phyloP scores from a whole-genome alignment of 1,140 invertebrate species.

The Drosophila tani region DNA sequence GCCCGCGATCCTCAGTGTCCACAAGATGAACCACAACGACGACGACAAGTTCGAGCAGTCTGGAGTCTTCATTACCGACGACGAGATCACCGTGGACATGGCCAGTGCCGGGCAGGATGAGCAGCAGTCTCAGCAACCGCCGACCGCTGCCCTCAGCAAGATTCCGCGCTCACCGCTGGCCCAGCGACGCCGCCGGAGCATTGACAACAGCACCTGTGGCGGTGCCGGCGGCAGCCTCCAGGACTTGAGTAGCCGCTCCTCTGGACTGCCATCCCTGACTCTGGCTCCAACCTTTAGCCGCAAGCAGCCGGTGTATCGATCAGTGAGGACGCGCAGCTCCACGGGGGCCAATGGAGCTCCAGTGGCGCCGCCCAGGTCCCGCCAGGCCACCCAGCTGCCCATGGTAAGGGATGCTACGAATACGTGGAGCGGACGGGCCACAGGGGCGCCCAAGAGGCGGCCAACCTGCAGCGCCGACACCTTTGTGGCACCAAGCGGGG shows the following conservation, averaged over 20 bases:
- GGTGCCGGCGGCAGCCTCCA: slow-evolving; percentile 70
- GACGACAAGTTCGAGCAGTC: slow-evolving; percentile 75
- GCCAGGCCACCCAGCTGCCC: slow-evolving; percentile 82
- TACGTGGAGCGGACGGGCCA: slow-evolving; percentile 89
- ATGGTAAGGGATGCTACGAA: slow-evolving; percentile 86
- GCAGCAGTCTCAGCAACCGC: slow-evolving; percentile 86
- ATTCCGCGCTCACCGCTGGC: slow-evolving; percentile 76
- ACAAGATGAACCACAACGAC: slow-evolving; percentile 13
- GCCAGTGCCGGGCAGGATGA: slow-evolving; percentile 88
- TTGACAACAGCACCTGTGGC: slow-evolving; percentile 71
- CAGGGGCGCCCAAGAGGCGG: slow-evolving; percentile 84
- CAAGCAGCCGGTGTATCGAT: slow-evolving; percentile 76
- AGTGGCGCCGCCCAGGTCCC: slow-evolving; percentile 24
- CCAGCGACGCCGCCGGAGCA: slow-evolving; percentile 69
- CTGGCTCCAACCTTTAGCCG: slow-evolving; percentile 54
- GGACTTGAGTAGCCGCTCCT: slow-evolving; percentile 66
- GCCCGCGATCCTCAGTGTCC: slow-evolving; percentile 62
- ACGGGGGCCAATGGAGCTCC: no score
- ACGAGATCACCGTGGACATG: slow-evolving; percentile 88
- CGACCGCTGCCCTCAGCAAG: slow-evolving; percentile 70
- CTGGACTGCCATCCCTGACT: slow-evolving; percentile 18
- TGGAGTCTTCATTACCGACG: slow-evolving; percentile 85
- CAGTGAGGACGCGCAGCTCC: slow-evolving; percentile 61
- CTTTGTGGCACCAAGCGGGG: slow-evolving; percentile 86
- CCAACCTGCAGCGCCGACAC: slow-evolving; percentile 89